Conservation (phyloP, 2,113 vertebrate genomes). For the Pelodiscus sinensis region DNA sequence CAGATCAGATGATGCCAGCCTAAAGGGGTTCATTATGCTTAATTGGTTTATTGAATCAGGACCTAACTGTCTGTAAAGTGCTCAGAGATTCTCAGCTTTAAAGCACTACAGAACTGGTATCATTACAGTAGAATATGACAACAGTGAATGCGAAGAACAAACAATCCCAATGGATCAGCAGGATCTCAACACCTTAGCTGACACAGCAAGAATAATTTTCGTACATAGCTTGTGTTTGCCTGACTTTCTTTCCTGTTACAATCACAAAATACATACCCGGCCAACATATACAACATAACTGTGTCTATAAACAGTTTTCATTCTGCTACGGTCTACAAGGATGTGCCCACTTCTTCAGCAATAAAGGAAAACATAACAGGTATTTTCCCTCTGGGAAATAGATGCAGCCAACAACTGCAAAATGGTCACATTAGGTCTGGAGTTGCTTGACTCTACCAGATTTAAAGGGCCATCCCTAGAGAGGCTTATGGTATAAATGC, state of each 20-base stretch:
- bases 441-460: background rate
- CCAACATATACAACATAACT: background rate
- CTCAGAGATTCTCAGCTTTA: background rate
- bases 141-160: accelerated
- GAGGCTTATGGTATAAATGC: background rate
- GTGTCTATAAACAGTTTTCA: background rate
- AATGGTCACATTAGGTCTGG: background rate
- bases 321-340: background rate
- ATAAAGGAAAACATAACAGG: background rate
- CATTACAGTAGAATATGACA: background rate
- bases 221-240: background rate
- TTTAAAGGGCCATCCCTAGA: background rate
- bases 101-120: background rate
- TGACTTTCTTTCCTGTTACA: background rate
- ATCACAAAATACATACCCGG: background rate
- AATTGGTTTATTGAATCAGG: background rate
- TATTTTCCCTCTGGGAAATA: accelerated
- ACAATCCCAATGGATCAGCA: background rate
- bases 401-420: background rate
- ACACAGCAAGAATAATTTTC: background rate
- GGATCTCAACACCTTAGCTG: background rate
- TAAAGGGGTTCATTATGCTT: background rate
- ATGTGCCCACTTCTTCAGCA: background rate
- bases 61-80: background rate
- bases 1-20: too few relatives aligned